Percentiles rank a stretch among this genome's conserved stretches.
These are phyloP conservation scores for Frankliniella intonsa DNA, from an alignment of 2,888 invertebrate genomes.

Conservation along the genomic window DNA sequence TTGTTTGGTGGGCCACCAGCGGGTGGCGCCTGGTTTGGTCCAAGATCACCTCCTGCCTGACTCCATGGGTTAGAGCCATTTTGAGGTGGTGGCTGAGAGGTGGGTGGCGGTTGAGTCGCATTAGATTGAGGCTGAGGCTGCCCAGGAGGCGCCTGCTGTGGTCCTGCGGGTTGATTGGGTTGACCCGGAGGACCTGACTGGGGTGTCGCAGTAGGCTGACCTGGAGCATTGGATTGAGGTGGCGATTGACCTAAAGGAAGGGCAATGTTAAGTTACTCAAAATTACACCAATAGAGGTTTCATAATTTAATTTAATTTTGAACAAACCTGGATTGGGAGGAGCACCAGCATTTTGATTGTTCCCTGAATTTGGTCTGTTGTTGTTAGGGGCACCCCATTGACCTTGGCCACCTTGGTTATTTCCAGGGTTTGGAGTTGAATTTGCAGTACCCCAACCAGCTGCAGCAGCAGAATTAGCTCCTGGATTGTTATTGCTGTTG, in stretches of 20 bases:
- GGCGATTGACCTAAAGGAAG: background rate
- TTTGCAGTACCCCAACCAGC: slow-evolving; percentile 30
- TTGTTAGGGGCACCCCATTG: slow-evolving; percentile 25
- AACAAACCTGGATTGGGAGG: background rate
- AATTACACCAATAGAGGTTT: background rate
- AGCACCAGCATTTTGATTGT: background rate
- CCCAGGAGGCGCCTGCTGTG: slow-evolving; percentile 28
- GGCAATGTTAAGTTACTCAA: background rate
- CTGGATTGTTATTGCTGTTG: slow-evolving; percentile 29
- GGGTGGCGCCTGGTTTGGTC: slow-evolving; percentile 8
- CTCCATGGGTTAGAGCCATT: slow-evolving; percentile 17
- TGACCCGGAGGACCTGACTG: slow-evolving; percentile 16
- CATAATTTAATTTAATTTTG: background rate
- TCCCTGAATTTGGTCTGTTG: slow-evolving; percentile 18
- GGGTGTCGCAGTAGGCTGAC: background rate
- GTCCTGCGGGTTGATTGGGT: background rate
- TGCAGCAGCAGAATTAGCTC: slow-evolving; percentile 32
- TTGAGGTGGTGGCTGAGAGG: slow-evolving; percentile 47
- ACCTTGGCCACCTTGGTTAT: slow-evolving; percentile 43
- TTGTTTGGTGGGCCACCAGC: slow-evolving; percentile 31
- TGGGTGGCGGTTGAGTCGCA: slow-evolving; percentile 51
- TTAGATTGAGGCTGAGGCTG: slow-evolving; percentile 41
- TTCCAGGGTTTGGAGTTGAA: slow-evolving; percentile 33
- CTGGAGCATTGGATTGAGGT: background rate
- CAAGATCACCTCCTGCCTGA: background rate